Percentiles rank a stretch among this genome's conserved stretches.
Evolutionary conservation across 2,797 vertebrate genomes (phyloP).

Genomic region (Chrosomus eos): DNA sequence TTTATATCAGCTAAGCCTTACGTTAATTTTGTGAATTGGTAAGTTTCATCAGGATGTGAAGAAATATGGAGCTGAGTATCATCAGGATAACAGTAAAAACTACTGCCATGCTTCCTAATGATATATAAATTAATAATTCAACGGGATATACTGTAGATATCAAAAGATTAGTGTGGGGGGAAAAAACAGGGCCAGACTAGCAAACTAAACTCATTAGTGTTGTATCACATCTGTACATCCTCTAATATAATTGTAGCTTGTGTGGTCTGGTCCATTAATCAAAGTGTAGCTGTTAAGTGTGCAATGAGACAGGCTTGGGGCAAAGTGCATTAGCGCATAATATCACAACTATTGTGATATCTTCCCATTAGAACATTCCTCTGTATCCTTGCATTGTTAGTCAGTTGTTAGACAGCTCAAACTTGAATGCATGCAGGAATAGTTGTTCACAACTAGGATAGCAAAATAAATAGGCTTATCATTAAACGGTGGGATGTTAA

Average conservation of each 20-base stretch:
- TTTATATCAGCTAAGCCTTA: too few relatives aligned
- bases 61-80: too few relatives aligned
- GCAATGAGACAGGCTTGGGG: slow-evolving; percentile 65
- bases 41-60: too few relatives aligned
- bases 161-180: neutral
- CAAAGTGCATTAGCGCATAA: slow-evolving; percentile 60
- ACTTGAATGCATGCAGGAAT: neutral
- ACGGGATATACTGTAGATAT: neutral
- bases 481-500: neutral
- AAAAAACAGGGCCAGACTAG: neutral
- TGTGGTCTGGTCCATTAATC: slow-evolving; percentile 62
- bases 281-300: slow-evolving; percentile 52
- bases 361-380: slow-evolving; percentile 53
- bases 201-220: slow-evolving; percentile 60
- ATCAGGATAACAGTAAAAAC: too few relatives aligned
- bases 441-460: neutral
- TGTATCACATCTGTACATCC: slow-evolving; percentile 63
- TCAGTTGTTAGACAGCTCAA: neutral
- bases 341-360: slow-evolving; percentile 63
- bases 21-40: too few relatives aligned
- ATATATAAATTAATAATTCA: neutral
- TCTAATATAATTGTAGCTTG: slow-evolving; percentile 54
- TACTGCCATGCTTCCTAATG: too few relatives aligned
- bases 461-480: neutral
- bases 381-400: neutral